These are phyloP conservation scores for Prionace glauca DNA, from an alignment of 2,797 vertebrate genomes.

Conservation along the genomic window DNA sequence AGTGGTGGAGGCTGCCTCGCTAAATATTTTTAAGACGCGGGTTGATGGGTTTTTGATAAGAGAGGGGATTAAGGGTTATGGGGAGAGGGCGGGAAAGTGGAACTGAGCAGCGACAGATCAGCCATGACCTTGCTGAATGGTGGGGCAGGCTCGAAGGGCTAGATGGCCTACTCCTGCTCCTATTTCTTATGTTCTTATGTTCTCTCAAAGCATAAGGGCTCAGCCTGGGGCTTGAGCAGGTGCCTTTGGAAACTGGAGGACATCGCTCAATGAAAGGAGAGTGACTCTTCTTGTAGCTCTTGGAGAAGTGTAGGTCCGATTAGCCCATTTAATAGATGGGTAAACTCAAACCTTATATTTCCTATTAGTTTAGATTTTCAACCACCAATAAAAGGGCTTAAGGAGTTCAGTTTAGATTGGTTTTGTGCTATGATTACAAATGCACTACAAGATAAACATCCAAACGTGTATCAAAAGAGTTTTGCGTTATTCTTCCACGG, in stretches of 20 bases:
- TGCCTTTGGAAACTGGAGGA: background rate
- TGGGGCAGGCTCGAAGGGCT: too few relatives aligned
- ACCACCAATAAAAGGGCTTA: background rate
- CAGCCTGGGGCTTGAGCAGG: background rate
- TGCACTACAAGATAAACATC: background rate
- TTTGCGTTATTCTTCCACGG: background rate
- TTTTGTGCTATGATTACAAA: background rate
- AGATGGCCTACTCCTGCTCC: too few relatives aligned
- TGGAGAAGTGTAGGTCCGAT: background rate
- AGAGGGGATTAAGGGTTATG: too few relatives aligned
- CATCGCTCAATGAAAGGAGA: background rate
- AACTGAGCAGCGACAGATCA: too few relatives aligned
- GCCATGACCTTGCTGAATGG: too few relatives aligned
- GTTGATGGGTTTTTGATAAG: too few relatives aligned
- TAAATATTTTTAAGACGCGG: too few relatives aligned
- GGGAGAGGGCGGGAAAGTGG: too few relatives aligned
- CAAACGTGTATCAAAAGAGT: background rate
- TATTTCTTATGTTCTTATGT: too few relatives aligned
- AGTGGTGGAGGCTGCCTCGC: too few relatives aligned
- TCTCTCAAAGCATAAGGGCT: background rate
- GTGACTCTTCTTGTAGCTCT: background rate
- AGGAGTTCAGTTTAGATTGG: background rate
- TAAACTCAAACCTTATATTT: background rate
- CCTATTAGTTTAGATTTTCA: background rate
- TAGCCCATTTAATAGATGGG: background rate